Conservation (phyloP, 2,113 vertebrate species). For the Mohoua ochrocephala region DNA sequence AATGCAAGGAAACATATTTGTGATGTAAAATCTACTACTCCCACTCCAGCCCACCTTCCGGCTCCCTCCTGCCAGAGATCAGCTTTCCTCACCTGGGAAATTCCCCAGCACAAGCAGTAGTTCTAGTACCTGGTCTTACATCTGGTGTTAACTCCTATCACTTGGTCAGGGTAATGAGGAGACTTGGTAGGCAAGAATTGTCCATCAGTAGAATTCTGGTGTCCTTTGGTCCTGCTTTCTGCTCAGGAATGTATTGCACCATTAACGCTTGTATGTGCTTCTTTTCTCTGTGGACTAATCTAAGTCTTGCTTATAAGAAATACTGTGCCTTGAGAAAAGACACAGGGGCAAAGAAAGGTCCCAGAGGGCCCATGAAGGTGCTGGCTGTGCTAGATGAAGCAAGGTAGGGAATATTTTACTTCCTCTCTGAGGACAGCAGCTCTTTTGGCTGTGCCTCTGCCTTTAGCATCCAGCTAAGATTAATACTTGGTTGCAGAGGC, state of each 20-base stretch:
- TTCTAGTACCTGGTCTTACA: not conserved
- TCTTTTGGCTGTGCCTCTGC: not conserved
- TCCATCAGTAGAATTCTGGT: not conserved
- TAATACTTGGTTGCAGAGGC: not conserved
- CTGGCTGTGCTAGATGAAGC: not conserved
- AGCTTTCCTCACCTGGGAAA: not conserved
- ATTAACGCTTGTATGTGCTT: fast-evolving
- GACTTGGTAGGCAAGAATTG: fast-evolving
- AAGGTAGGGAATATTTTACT: not conserved
- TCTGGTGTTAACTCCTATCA: not conserved
- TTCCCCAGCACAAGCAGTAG: not conserved
- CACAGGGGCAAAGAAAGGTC: not conserved
- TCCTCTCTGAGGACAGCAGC: not conserved
- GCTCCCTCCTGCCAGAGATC: not conserved
- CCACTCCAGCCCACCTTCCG: not conserved
- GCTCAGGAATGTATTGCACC: not conserved
- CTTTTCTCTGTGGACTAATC: not conserved
- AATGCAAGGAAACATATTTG: not conserved
- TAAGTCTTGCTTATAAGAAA: not conserved
- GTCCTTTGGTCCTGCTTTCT: not conserved
- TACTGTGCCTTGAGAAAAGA: not conserved
- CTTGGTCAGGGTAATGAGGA: not conserved
- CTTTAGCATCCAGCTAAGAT: not conserved
- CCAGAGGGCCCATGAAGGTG: not conserved
- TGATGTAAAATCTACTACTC: not conserved